Base-by-base conservation (phyloP, 1,140 invertebrate genomes). In the Mycetomoellerius zeteki region DNA sequence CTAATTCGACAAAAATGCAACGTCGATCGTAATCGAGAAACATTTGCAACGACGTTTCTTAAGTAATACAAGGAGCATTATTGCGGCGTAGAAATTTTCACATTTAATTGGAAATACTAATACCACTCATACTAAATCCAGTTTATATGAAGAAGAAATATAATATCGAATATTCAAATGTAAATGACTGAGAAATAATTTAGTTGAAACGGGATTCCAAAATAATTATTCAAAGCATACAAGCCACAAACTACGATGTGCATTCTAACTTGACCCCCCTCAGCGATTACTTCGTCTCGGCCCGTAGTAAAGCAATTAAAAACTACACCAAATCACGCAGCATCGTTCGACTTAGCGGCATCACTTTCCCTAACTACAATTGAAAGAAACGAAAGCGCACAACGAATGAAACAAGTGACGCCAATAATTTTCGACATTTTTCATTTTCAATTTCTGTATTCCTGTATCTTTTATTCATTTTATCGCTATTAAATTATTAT, bases 351-450 rank as follows among this genome's bases (percentile, higher is more conserved):
- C 60, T 78, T 78, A 85, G 62, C 62, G 73, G 71, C 71, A 78
- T 85, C 82, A 85, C 82, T 78, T 85, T 65, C 82, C 82, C 82
- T 85, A 64, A 52, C 75, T 85, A 85, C 82, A 12, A 65, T 64
- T 78, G 52, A 60, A 60, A 60, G 56, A 50, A 60, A 78, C 82
- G 47, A 77, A 65, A 64, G 58, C 60, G 62, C 82, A 78, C 73
- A 58, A 65, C 37, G 30, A 85, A 14, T 19, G 47, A 33, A 77
- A 77, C 71, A 21, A 24, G 5, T n/a, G 19, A 19, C 14, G 12
- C 12, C 27, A 24, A 52, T 54, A 24, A 52, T 54, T 69, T n/a
- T n/a, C 19, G 62, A n/a, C 19, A 65, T 37, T 43, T 43, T 69
- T 24, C 12, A 52, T 81, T 21, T 30, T 19, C 27, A 21, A 50